Percentiles rank a stretch among this genome's conserved stretches.
Conservation (phyloP, 2,797 vertebrate genomes). For the Anas acuta region DNA sequence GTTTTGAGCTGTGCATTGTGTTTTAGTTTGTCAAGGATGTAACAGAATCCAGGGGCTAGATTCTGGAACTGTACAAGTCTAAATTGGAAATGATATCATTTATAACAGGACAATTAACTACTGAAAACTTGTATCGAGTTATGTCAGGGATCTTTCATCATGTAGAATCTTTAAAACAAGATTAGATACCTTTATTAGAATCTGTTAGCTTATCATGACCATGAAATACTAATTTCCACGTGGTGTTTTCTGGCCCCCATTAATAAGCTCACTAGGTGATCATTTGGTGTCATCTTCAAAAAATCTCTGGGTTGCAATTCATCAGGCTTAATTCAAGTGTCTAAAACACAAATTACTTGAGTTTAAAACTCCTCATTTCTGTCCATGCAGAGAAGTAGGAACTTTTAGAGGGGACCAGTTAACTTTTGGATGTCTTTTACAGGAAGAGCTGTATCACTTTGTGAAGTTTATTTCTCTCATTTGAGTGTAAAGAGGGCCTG, state of each 20-base stretch:
- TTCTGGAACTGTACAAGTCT: neutral
- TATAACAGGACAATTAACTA: neutral
- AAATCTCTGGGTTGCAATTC: neutral
- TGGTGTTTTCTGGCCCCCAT: neutral
- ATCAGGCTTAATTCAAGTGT: fast-evolving
- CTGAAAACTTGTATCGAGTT: neutral
- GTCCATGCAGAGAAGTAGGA: neutral
- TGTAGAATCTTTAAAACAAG: neutral
- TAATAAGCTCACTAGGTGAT: neutral
- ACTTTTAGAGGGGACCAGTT: neutral
- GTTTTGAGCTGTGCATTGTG: neutral
- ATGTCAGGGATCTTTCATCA: neutral
- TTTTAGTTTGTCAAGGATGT: neutral
- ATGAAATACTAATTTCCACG: neutral
- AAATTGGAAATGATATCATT: neutral
- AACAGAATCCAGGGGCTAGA: neutral
- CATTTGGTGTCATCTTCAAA: neutral
- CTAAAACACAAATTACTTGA: neutral
- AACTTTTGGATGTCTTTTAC: neutral
- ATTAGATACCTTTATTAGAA: neutral
- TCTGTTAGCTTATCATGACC: neutral
- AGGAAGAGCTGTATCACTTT: neutral
- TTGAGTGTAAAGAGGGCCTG: neutral
- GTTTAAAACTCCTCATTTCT: neutral
- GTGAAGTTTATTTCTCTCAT: neutral